Base-by-base conservation (phyloP, 2,888 invertebrate genomes). In the Steromphala cineraria region DNA sequence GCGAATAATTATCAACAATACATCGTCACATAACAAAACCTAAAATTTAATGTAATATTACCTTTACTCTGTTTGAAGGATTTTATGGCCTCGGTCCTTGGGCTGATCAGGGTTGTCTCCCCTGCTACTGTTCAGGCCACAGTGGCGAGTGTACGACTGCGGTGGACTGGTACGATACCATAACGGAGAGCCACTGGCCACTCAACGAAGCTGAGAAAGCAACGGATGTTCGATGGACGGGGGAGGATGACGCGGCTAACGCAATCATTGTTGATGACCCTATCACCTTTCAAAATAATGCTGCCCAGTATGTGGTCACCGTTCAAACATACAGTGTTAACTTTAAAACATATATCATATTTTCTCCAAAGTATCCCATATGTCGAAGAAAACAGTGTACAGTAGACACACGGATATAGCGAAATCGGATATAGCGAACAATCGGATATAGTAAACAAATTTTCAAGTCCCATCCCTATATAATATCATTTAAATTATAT, bases 51-150 rank as follows among this genome's bases (percentile, higher is more conserved):
- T 56, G 7, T 56, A 1, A 56, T 56, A 8, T n/a, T 36, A 53
- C 1, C 62, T 31, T 79, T 31, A 55, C 36, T 46, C 62, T 77
- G 7, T 7, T 17, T 36, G 2, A 77, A 85, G 90, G 87, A 10
- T 89, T 79, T 74, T 90, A 80, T 81, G 90, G 88, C 0, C 82
- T 89, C 15, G 89, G 89, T 4, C 74, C 79, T 19, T 89, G 89
- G 88, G 76, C 80, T 10, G 24, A 75, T 0, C 86, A 85, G 1
- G 90, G 89, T 21, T 90, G 90, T 74, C 77, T 89, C 21, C 80
- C 74, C 13, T 90, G 90, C 75, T 83, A 84, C 79, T 90, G 90
- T 76, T 89, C 86, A 67, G 88, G 87, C 19, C 86, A 88, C 74
- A 81, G 88, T 53, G 77, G 62, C 40, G 84, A 84, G 75, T 90